A percentile compares a stretch with the other conserved stretches of the same genome.
These are phyloP conservation scores for Mellivora capensis DNA, from an alignment of 2,113 vertebrate genomes.

Conservation along the genomic window DNA sequence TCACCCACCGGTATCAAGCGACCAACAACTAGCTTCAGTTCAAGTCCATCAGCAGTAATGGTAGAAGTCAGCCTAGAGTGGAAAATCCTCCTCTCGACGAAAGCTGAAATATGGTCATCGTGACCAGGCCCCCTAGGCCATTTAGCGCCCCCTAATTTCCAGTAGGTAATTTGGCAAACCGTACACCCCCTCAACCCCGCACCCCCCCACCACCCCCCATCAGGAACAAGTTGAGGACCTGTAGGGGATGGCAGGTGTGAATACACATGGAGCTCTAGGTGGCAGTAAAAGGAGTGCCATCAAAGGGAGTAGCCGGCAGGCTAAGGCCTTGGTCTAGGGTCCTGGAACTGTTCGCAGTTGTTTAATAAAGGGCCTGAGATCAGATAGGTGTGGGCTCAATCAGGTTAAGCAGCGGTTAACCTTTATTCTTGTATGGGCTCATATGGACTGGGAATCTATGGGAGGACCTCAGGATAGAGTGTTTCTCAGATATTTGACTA, in stretches of 20 bases:
- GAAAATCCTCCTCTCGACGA: neutral
- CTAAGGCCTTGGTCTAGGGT: neutral
- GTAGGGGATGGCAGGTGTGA: accelerated
- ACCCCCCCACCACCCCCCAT: no score
- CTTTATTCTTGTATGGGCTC: neutral
- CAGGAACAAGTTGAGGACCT: neutral
- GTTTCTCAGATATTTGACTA: neutral
- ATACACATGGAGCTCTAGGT: neutral
- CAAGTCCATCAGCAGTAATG: neutral
- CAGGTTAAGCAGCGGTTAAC: neutral
- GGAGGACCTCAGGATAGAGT: neutral
- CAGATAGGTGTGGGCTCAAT: neutral
- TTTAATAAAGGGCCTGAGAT: neutral
- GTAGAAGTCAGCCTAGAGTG: neutral
- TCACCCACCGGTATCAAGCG: neutral
- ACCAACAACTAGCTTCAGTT: neutral
- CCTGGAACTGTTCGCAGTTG: neutral
- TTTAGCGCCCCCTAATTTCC: neutral
- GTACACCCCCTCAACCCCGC: no score
- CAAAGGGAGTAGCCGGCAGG: neutral
- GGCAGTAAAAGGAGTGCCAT: neutral
- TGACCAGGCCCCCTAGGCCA: accelerated
- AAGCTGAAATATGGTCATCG: neutral
- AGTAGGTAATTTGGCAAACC: neutral
- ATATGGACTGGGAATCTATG: neutral